Evolutionary conservation across 2,113 vertebrate species (phyloP), one percentile per base, ranked within the genome.

Genomic region (Pitta sordida): DNA sequence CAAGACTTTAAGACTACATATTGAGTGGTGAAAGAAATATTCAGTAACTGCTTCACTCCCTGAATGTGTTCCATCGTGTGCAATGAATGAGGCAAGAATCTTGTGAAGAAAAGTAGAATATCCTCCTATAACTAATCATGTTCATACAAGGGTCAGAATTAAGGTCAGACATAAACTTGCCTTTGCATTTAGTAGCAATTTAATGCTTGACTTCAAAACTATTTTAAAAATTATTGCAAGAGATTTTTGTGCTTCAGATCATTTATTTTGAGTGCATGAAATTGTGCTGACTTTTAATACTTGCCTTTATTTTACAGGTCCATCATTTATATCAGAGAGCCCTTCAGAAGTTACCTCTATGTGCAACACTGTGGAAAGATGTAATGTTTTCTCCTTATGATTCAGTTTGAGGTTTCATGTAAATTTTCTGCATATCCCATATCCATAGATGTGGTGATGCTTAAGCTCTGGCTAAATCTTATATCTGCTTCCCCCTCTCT

Each of bases 361-460:
- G 98, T 97, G 99, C 99, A 95, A 97, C 98, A 97, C 98, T 99
- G 90, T 99, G 99, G 99, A 99, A 98, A 99, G 98, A 99, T 99
- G 99, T 99, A 99, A 99, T 98, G 97, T 97, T 98, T 98, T 98
- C 97, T 98, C 96, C 94, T 98, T 98, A 98, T 97, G 97, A 97
- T 98, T 97, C 93, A 97, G 93, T 97, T 97, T 97, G 97, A 98
- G 95, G 98, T 98, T 98, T 97, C 96, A 94, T 97, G 86, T 96
- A 96, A 97, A 97, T 97, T 97, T 98, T 97, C 94, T 98, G 97
- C 97, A 97, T 98, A 97, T 98, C 97, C 98, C 98, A 98, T 98
- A 95, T 98, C 98, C 98, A 97, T 98, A 96, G 98, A 97, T 98
- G 97, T 98, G 98, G 98, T 98, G 96, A 98, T 98, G 97, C 97